phyloP scores from a whole-genome alignment of 2,888 invertebrate species.

The Ornithoptera alexandrae region DNA sequence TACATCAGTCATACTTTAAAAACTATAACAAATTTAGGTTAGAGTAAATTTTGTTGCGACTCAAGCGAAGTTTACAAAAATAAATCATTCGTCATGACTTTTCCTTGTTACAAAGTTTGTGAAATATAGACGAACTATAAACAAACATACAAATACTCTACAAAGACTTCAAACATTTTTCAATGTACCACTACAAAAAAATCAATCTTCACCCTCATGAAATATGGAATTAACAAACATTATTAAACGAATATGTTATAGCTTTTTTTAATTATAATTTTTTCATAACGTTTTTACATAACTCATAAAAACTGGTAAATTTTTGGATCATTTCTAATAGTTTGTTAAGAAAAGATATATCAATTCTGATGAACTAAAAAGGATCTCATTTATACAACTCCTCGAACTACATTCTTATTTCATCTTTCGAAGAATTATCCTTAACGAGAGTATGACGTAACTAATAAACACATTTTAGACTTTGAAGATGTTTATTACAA shows the following conservation, averaged over 20 bases:
- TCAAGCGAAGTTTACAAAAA: background rate
- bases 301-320: no score
- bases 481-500: background rate
- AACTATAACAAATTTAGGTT: no score
- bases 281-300: no score
- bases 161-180: no score
- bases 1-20: no score
- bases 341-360: no score
- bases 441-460: constrained; percentile 6
- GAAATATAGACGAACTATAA: background rate
- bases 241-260: no score
- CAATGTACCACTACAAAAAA: background rate
- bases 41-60: no score
- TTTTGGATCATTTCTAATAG: no score
- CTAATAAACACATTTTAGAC: background rate
- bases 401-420: background rate
- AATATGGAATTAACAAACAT: background rate
- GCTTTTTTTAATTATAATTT: no score
- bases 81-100: constrained; percentile 1
- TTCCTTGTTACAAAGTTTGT: background rate
- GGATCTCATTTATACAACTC: background rate
- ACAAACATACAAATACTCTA: background rate
- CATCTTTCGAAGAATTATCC: background rate
- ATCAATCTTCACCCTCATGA: background rate
- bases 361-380: background rate